phyloP scores from a whole-genome alignment of 2,113 vertebrate genomes.

The Callionymus lyra region DNA sequence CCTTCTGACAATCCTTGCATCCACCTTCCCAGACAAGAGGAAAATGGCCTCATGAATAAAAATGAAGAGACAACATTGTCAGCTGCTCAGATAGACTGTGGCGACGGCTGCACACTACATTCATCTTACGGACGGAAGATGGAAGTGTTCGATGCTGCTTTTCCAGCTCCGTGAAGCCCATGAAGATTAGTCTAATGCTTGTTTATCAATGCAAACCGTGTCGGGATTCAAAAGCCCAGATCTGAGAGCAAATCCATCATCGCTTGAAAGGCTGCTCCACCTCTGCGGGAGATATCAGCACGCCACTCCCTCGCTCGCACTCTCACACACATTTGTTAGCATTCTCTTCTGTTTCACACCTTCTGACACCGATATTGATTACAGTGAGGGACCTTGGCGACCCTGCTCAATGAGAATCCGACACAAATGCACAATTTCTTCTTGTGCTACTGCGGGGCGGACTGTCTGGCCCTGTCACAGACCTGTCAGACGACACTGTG shows the following conservation, averaged over 20 bases:
- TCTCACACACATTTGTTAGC: constrained; percentile 18
- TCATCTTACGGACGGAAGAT: constrained; percentile 16
- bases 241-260: constrained; percentile 35
- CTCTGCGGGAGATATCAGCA: constrained; percentile 16
- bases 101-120: constrained; percentile 15
- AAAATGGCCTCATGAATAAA: constrained; percentile 18
- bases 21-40: not conserved
- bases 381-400: constrained; percentile 30
- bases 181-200: constrained; percentile 30
- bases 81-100: constrained; percentile 6
- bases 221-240: constrained; percentile 26
- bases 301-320: constrained; percentile 2
- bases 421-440: constrained; percentile 24
- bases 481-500: constrained; percentile 3
- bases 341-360: constrained; percentile 25
- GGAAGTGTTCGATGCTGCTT: constrained; percentile 12
- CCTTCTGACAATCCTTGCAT: not conserved
- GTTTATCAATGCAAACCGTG: constrained; percentile 30
- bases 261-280: constrained; percentile 32
- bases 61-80: constrained; percentile 21
- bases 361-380: constrained; percentile 35
- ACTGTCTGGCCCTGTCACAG: constrained; percentile 8
- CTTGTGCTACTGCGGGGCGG: not conserved
- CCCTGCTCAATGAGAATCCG: constrained; percentile 22
- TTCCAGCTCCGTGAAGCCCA: constrained; percentile 9